Conservation (phyloP, 2,797 vertebrate genomes). For the Scleropages formosus region DNA sequence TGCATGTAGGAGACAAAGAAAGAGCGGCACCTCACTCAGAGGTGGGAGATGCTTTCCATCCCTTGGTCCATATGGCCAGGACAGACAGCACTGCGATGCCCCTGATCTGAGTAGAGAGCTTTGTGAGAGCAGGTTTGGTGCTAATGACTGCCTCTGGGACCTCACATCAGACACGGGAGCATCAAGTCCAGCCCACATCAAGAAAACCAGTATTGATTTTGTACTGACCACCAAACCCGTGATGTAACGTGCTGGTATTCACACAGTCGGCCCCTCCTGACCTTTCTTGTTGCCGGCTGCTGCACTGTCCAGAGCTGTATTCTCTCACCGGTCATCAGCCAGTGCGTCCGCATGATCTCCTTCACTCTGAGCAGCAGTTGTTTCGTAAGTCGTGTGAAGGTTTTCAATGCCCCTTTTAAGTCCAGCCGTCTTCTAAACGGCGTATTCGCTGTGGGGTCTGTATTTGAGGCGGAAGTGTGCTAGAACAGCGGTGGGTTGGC, state of each 20-base stretch:
- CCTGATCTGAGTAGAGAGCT: background rate
- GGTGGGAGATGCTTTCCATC: too few relatives aligned
- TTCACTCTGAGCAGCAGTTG: background rate
- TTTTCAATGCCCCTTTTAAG: background rate
- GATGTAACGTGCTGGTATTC: conserved; percentile 57
- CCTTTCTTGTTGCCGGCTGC: conserved; percentile 55
- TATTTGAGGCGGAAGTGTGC: too few relatives aligned
- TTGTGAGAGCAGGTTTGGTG: conserved; percentile 4
- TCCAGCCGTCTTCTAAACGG: background rate
- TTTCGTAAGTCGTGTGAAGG: too few relatives aligned
- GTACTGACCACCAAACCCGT: conserved; percentile 49
- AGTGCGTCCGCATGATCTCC: background rate
- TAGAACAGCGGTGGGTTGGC: too few relatives aligned
- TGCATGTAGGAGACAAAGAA: too few relatives aligned
- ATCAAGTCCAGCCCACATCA: conserved; percentile 46
- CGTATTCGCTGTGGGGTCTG: too few relatives aligned
- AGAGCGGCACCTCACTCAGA: too few relatives aligned
- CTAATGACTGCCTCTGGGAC: conserved; percentile 20
- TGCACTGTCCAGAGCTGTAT: conserved; percentile 51
- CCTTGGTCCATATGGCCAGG: too few relatives aligned
- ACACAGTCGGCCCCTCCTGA: conserved; percentile 55
- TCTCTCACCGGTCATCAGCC: conserved; percentile 35
- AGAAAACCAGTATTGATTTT: conserved; percentile 59
- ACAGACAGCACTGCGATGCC: too few relatives aligned
- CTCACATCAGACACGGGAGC: conserved; percentile 53